A percentile compares a stretch with the other conserved stretches of the same genome.
These are phyloP conservation scores for Xenentodon cancila DNA, from an alignment of 2,797 vertebrate genomes.

Conservation along the genomic window DNA sequence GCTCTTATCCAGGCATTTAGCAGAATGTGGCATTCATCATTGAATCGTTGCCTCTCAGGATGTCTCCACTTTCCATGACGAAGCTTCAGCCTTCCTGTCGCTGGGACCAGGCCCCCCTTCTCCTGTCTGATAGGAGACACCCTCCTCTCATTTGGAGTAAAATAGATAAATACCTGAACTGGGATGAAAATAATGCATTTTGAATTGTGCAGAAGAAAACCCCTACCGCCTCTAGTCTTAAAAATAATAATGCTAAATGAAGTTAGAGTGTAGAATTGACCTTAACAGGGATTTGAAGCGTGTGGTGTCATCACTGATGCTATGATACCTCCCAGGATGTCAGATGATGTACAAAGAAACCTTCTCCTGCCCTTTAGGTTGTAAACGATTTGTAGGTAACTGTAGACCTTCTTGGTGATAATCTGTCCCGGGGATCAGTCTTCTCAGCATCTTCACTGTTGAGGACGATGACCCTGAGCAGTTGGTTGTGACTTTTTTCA, in stretches of 20 bases:
- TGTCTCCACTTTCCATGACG: constrained; percentile 17
- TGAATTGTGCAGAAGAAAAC: no score
- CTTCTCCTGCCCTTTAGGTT: neutral
- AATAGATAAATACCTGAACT: neutral
- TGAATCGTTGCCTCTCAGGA: constrained; percentile 5
- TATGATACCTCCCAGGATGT: neutral
- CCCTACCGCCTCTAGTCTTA: no score
- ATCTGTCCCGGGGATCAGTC: neutral
- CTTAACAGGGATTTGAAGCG: neutral
- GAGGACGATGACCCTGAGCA: neutral
- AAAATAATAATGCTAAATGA: no score
- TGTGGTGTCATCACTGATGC: neutral
- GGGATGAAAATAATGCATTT: neutral
- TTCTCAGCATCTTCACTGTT: neutral
- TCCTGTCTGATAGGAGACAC: constrained; percentile 17
- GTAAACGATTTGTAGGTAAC: neutral
- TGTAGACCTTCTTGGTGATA: neutral
- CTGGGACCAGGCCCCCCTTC: constrained; percentile 17
- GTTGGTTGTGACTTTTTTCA: constrained; percentile 2
- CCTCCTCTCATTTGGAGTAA: constrained; percentile 25
- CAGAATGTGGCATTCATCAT: constrained; percentile 6
- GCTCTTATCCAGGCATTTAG: neutral
- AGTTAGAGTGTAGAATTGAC: neutral
- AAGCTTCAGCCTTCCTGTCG: constrained; percentile 2
- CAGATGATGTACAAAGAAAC: neutral